Conservation (phyloP, 2,113 vertebrate genomes). For the Dipodomys spectabilis region DNA sequence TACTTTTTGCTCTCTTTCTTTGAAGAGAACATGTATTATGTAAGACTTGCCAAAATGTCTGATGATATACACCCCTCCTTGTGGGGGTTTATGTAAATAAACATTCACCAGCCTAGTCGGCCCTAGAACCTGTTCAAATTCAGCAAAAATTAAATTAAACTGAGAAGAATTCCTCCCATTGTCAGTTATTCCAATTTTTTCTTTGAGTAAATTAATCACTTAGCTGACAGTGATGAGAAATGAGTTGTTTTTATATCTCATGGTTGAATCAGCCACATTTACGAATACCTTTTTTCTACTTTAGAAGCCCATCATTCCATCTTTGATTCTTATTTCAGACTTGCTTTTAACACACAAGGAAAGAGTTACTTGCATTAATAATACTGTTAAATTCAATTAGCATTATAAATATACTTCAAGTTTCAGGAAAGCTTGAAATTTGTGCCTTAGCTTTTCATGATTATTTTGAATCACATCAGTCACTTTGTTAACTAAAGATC, state of each 20-base stretch:
- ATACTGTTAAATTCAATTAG: background rate
- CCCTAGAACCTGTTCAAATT: background rate
- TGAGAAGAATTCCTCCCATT: background rate
- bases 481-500: conserved; percentile 30
- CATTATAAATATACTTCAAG: conserved; percentile 35
- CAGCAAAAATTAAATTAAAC: conserved; percentile 11
- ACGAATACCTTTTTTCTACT: background rate
- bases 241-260: background rate
- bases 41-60: background rate
- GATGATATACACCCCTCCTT: background rate
- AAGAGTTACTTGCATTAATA: background rate
- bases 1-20: background rate
- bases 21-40: background rate
- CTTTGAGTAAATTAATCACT: conserved; percentile 51
- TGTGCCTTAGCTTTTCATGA: background rate
- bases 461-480: background rate
- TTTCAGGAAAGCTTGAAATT: conserved; percentile 10
- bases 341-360: conserved; percentile 30
- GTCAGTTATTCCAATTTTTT: conserved; percentile 18
- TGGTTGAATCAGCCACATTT: conserved; percentile 39
- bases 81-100: conserved; percentile 4
- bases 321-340: conserved; percentile 51
- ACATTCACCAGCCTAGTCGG: background rate
- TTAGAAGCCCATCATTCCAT: background rate
- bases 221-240: background rate